Percentiles rank a stretch among this genome's conserved stretches.
Evolutionary conservation across 92 coral and sea anemone species (phyloP).

Genomic region (Phenganax marumi): DNA sequence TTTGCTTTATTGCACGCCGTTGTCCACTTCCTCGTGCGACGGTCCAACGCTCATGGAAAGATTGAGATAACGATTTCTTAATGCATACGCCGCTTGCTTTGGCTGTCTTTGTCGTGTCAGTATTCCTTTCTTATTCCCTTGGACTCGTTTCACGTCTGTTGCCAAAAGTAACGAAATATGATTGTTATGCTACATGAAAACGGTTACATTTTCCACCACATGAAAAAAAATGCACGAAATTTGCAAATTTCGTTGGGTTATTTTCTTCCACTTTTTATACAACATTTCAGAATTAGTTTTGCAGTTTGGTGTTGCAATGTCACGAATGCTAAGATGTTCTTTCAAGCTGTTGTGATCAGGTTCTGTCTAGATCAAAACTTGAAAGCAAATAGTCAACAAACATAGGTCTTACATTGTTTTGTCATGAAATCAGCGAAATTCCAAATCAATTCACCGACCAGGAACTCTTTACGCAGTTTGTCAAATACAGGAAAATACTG

Average conservation of each 20-base stretch:
- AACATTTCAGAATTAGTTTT: too few species aligned
- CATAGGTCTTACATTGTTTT: slow-evolving; percentile 87
- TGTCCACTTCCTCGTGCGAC: background rate
- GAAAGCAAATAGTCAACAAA: too few species aligned
- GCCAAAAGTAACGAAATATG: background rate
- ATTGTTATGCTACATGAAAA: background rate
- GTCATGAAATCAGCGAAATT: slow-evolving; percentile 99
- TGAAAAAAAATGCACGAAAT: too few species aligned
- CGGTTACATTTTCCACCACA: background rate
- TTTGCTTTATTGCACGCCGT: background rate
- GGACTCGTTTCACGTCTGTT: slow-evolving; percentile 78
- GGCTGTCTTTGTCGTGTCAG: slow-evolving; percentile 93
- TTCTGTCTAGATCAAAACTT: too few species aligned
- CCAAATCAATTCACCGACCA: slow-evolving; percentile 98
- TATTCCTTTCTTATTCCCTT: slow-evolving; percentile 94
- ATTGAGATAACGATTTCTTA: slow-evolving; percentile 88
- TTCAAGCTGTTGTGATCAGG: too few species aligned
- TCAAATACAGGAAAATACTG: slow-evolving; percentile 99
- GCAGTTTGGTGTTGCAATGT: too few species aligned
- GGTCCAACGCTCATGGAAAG: slow-evolving; percentile 45
- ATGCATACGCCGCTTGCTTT: slow-evolving; percentile 90
- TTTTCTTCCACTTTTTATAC: too few species aligned
- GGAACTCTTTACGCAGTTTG: slow-evolving; percentile 79
- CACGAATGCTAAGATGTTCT: too few species aligned
- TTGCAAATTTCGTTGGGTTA: too few species aligned